A percentile compares a stretch with the other conserved stretches of the same genome.
phyloP scores from a whole-genome alignment of 2,113 vertebrate genomes.

The Stomatorhinus ivindoensis region DNA sequence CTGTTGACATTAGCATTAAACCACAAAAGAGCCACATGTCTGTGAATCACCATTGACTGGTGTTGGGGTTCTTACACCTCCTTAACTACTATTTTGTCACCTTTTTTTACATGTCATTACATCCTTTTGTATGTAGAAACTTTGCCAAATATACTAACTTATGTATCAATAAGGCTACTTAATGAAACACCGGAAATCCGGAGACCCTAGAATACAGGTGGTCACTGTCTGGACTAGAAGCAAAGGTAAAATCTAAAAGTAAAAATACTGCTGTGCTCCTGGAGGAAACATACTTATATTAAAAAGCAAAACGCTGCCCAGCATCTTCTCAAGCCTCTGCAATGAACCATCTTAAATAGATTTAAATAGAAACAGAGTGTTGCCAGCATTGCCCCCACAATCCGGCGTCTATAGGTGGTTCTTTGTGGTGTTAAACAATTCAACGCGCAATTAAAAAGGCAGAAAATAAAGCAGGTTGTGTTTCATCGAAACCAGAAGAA shows the following conservation, averaged over 20 bases:
- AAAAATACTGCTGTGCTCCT: neutral
- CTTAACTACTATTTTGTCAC: neutral
- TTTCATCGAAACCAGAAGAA: constrained; percentile 44
- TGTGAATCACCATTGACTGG: neutral
- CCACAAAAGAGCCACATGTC: neutral
- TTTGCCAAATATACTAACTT: neutral
- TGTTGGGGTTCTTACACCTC: neutral
- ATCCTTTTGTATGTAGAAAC: neutral
- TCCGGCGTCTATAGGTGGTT: constrained; percentile 10
- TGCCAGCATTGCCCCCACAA: constrained; percentile 27
- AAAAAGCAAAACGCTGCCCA: neutral
- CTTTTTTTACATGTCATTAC: neutral
- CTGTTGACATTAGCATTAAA: neutral
- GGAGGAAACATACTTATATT: neutral
- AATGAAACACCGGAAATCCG: neutral
- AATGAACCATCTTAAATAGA: constrained; percentile 43
- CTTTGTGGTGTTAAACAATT: neutral
- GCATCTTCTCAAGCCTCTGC: neutral
- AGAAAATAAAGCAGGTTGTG: constrained; percentile 31
- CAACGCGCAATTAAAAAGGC: constrained; percentile 29
- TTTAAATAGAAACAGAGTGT: constrained; percentile 41
- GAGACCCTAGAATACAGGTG: neutral
- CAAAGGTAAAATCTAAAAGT: neutral
- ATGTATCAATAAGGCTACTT: neutral
- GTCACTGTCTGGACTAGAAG: neutral